phyloP scores from a whole-genome alignment of 2,113 vertebrate species.

The Eupsittula cactorum region DNA sequence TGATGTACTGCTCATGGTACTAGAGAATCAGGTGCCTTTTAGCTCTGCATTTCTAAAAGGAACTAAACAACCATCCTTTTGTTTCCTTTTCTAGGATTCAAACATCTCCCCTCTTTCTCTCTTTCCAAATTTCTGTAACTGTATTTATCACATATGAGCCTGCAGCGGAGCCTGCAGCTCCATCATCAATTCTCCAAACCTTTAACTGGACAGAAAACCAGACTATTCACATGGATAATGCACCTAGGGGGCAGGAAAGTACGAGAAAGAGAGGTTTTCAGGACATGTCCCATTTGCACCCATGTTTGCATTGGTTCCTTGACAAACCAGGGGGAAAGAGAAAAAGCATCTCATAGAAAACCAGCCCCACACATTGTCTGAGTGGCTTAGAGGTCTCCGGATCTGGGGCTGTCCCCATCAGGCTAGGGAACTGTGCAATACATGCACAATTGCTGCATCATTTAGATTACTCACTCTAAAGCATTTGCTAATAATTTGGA shows the following conservation, averaged over 20 bases:
- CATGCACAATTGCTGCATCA: not conserved
- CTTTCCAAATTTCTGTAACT: not conserved
- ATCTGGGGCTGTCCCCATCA: accelerated
- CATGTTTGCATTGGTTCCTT: not conserved
- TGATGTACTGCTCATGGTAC: not conserved
- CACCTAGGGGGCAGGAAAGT: not conserved
- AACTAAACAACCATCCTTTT: not conserved
- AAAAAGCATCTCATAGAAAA: not conserved
- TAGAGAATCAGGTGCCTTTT: not conserved
- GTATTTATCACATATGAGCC: too few species aligned
- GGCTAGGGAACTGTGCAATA: not conserved
- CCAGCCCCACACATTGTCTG: not conserved
- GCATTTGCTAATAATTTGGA: not conserved
- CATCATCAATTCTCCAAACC: not conserved
- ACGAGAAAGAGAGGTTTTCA: not conserved
- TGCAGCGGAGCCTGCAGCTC: not conserved
- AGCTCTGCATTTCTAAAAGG: not conserved
- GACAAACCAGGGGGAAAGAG: not conserved
- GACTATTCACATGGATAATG: not conserved
- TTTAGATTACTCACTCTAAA: not conserved
- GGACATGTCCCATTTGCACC: not conserved
- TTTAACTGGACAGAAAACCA: not conserved
- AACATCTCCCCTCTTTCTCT: not conserved
- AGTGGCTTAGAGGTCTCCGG: not conserved
- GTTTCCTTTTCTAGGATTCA: not conserved